These are phyloP conservation scores for Pelecanoides urinatrix DNA, from an alignment of 2,113 vertebrate species.

Conservation along the genomic window DNA sequence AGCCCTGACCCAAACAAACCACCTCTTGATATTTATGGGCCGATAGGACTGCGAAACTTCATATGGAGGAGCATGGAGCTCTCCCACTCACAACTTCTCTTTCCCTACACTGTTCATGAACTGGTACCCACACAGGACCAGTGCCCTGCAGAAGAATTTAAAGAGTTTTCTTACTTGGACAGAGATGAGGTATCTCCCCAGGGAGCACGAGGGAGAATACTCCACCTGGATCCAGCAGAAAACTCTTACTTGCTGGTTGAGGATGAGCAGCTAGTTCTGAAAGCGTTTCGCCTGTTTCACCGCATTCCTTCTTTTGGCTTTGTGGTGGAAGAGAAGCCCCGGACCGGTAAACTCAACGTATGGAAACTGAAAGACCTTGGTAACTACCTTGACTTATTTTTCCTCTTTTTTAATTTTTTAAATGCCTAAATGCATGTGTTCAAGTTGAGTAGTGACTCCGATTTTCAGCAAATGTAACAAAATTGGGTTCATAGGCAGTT, in stretches of 20 bases:
- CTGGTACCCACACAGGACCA: conserved; percentile 85
- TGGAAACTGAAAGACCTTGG: conserved; percentile 85
- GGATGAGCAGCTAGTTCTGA: conserved; percentile 80
- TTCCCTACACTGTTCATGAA: conserved; percentile 87
- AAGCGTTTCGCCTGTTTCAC: conserved; percentile 89
- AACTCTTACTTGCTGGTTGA: conserved; percentile 81
- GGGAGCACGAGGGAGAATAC: conserved; percentile 70
- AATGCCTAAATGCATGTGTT: no score
- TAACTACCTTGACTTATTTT: conserved; percentile 19
- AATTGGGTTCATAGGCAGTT: background rate
- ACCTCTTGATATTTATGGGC: conserved; percentile 87
- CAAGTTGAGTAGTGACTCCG: background rate
- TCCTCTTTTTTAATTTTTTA: background rate
- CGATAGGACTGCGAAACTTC: conserved; percentile 81
- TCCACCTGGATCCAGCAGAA: conserved; percentile 70
- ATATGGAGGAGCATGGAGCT: conserved; percentile 80
- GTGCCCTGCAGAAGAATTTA: conserved; percentile 81
- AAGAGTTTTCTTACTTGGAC: conserved; percentile 6
- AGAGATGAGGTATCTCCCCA: background rate
- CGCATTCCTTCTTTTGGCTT: conserved; percentile 93
- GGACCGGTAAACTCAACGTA: conserved; percentile 81
- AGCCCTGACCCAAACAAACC: conserved; percentile 45
- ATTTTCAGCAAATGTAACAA: background rate
- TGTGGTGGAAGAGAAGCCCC: conserved; percentile 83
- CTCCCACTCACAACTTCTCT: conserved; percentile 84